These are phyloP conservation scores for Solenopsis fugax DNA, from an alignment of 1,140 invertebrate species.

Conservation along the genomic window DNA sequence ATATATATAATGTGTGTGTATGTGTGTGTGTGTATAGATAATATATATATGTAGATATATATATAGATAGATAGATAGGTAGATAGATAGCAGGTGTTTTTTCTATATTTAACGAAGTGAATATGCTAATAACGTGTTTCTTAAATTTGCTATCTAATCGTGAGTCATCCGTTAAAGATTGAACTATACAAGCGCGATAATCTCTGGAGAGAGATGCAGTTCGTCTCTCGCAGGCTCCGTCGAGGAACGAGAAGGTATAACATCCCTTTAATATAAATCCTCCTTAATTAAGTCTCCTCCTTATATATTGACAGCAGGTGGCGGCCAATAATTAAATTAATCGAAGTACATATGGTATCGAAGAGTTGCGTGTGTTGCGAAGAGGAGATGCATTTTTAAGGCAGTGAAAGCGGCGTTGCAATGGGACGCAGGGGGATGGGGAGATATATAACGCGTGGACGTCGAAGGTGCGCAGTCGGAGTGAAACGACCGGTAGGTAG, in stretches of 20 bases:
- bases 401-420: slow-evolving; percentile 30
- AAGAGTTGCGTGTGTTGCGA: slow-evolving; percentile 36
- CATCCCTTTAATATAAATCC: slow-evolving; percentile 45
- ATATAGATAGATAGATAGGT: no score
- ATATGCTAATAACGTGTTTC: slow-evolving; percentile 8
- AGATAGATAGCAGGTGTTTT: neutral
- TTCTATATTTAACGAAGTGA: neutral
- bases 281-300: slow-evolving; percentile 39
- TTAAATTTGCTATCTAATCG: slow-evolving; percentile 14
- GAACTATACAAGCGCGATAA: slow-evolving; percentile 18
- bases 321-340: slow-evolving; percentile 58
- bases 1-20: no score
- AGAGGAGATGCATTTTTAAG: slow-evolving; percentile 41
- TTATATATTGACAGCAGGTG: slow-evolving; percentile 42
- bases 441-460: slow-evolving; percentile 58
- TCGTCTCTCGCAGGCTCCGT: neutral
- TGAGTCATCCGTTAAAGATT: slow-evolving; percentile 25
- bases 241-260: slow-evolving; percentile 38
- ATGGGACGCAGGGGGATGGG: slow-evolving; percentile 14
- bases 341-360: slow-evolving; percentile 26
- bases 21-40: no score
- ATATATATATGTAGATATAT: no score
- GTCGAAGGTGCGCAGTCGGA: slow-evolving; percentile 72
- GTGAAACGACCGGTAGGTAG: slow-evolving; percentile 83
- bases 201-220: slow-evolving; percentile 15